Evolutionary conservation across 1,140 invertebrate genomes (phyloP), one percentile per base, ranked within the genome.

Genomic region (Stegodyphus mimosarum): DNA sequence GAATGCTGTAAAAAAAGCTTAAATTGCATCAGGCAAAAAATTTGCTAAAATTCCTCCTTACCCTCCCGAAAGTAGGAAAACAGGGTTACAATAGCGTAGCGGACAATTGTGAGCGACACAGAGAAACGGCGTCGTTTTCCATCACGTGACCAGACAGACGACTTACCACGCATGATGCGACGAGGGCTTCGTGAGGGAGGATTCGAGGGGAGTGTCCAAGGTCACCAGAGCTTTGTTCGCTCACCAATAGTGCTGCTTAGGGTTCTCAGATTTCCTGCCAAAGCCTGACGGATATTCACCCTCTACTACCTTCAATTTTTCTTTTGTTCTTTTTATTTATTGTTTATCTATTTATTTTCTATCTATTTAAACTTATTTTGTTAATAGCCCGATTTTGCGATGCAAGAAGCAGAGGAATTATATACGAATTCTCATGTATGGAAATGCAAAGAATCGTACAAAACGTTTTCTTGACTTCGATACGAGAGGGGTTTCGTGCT

Each of bases 181-280:
- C 1, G 33, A 33, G 33, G 33, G 33, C 73, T 48, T 18, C 9
- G 13, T 10, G 75, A 67, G 75, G 75, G 75, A 66, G 52, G 52
- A 74, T 74, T n/a, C 60, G 60, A 49, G 60, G 75, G 75, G 75
- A 77, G 75, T 49, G 75, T 66, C 75, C 75, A 77, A 77, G 75
- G 75, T 77, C 75, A 67, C 75, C 7, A 49, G 75, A 77, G 49
- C 75, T 67, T 77, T 77, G 75, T 77, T 60, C 75, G 66, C 75
- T 33, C 11, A 50, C 49, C 7, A 15, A 48, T 15, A 51, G 17
- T 51, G 49, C 49, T 51, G 52, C 70, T 72, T 72, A 49, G 49
- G 50, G 70, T 72, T 17, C 0, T 33, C 33, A 33, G 33, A 33
- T 33, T 33, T 33, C 33, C 33, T 33, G 33, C 33, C 33, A 1